Percentiles rank a stretch among this genome's conserved stretches.
phyloP scores from a whole-genome alignment of 2,113 vertebrate species.

The Callithrix jacchus region DNA sequence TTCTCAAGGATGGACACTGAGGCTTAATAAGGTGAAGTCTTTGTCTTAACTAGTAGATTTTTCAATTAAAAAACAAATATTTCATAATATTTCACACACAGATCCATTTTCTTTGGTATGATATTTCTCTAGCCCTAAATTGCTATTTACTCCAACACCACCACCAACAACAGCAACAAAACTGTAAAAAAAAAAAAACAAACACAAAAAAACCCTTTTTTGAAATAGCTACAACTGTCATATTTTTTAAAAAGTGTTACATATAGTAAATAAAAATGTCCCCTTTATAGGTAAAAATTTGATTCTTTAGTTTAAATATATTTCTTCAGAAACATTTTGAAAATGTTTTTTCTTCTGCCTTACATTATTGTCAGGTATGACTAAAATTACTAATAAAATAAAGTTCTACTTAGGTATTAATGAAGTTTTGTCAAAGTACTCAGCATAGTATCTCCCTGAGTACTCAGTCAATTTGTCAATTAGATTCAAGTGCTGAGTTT shows the following conservation, averaged over 20 bases:
- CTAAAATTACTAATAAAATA: background rate
- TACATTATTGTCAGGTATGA: background rate
- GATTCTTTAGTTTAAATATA: background rate
- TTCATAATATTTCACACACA: background rate
- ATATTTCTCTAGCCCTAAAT: background rate
- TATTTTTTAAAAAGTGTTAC: background rate
- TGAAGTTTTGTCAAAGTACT: background rate
- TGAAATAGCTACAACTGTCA: background rate
- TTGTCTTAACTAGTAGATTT: background rate
- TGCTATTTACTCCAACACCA: background rate
- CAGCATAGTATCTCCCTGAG: background rate
- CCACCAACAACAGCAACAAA: too few relatives aligned
- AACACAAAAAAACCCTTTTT: background rate
- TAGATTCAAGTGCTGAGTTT: background rate
- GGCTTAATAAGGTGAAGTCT: background rate
- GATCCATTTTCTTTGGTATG: background rate
- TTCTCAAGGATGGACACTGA: background rate
- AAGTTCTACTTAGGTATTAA: background rate
- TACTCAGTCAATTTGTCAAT: slow-evolving; percentile 31
- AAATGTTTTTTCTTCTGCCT: background rate
- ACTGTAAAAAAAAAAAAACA: too few relatives aligned
- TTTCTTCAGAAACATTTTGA: background rate
- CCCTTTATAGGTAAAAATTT: background rate
- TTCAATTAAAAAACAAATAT: too few relatives aligned
- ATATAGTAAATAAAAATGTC: background rate